Base-by-base conservation (phyloP, 2,888 invertebrate genomes). In the Drosophila monieri region DNA sequence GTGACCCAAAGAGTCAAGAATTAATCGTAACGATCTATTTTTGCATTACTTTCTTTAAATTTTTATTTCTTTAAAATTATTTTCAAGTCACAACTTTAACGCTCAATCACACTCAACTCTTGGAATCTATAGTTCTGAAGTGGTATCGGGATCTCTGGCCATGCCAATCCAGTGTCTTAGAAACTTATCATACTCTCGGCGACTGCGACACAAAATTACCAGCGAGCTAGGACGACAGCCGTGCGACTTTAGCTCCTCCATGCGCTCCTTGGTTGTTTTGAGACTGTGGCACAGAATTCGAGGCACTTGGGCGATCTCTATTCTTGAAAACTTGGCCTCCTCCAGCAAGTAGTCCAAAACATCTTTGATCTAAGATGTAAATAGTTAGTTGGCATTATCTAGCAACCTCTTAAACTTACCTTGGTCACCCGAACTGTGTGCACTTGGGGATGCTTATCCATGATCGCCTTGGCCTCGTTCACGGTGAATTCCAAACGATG, bases 341-440 rank as follows among this genome's bases (percentile, higher is more conserved):
- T 91, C 86, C 6, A 93, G 88, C 18, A 94, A 88, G 83, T 93
- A 94, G 83, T 94, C 94, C 37, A 94, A 78, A 66, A 94, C 93
- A 65, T 92, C 91, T 89, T 94, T 94, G 5, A 93, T 92, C 94
- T 94, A 52, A 18, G 27, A 6, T 9, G 1, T 1, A 4, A 6
- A n/a, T 55, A 18, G 6, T 18, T 0, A 5, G 27, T 10, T 6
- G 6, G 39, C 5, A 10, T 35, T n/a, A 1, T 14, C n/a, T 6
- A 6, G 2, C 0, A 0, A 21, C 6, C 4, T 15, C 2, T 3
- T 14, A 12, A 3, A 70, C 52, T 56, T 80, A 93, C 94, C 92
- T 94, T 94, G 5, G 92, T 92, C 1, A 93, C 93, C 72, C 94
- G 91, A 46, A 94, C 93, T 47, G 91, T 92, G 67, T 92, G 90